Evolutionary conservation across 2,888 invertebrate genomes (phyloP).

Genomic region (Gisinianus flammeolus): DNA sequence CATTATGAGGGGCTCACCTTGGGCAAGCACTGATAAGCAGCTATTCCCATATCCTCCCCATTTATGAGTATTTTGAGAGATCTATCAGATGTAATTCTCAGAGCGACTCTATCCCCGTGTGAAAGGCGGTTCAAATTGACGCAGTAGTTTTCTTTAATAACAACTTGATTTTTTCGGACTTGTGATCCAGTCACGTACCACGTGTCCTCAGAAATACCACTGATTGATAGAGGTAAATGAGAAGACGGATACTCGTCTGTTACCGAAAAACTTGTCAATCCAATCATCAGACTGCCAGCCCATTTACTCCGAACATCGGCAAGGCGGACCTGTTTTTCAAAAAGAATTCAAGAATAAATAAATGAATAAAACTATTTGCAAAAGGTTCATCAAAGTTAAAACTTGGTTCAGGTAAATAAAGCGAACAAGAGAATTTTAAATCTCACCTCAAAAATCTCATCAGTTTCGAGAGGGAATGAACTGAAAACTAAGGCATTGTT

Average conservation of each 20-base stretch:
- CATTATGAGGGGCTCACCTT: conserved; percentile 62
- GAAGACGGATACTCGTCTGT: conserved; percentile 69
- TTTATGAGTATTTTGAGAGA: conserved; percentile 68
- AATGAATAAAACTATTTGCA: neutral
- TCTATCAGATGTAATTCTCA: conserved; percentile 67
- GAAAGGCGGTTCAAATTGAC: conserved; percentile 81
- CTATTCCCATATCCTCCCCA: conserved; percentile 78
- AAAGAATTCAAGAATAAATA: neutral
- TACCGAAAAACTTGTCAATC: conserved; percentile 70
- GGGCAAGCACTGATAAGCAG: conserved; percentile 68
- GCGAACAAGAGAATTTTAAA: neutral
- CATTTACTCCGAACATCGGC: conserved; percentile 69
- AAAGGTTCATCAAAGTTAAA: no score
- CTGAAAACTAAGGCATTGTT: conserved; percentile 73
- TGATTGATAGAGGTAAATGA: conserved; percentile 70
- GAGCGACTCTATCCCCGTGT: conserved; percentile 74
- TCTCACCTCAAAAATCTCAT: conserved; percentile 80
- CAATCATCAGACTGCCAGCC: conserved; percentile 78
- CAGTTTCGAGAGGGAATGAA: conserved; percentile 72
- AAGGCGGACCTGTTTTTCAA: conserved; percentile 65
- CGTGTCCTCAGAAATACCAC: conserved; percentile 50
- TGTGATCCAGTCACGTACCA: conserved; percentile 69
- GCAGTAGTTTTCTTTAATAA: conserved; percentile 73
- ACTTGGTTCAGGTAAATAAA: conserved; percentile 3
- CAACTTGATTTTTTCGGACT: conserved; percentile 71